These are phyloP conservation scores for Tholera decimalis DNA, from an alignment of 2,888 invertebrate genomes.

Conservation along the genomic window DNA sequence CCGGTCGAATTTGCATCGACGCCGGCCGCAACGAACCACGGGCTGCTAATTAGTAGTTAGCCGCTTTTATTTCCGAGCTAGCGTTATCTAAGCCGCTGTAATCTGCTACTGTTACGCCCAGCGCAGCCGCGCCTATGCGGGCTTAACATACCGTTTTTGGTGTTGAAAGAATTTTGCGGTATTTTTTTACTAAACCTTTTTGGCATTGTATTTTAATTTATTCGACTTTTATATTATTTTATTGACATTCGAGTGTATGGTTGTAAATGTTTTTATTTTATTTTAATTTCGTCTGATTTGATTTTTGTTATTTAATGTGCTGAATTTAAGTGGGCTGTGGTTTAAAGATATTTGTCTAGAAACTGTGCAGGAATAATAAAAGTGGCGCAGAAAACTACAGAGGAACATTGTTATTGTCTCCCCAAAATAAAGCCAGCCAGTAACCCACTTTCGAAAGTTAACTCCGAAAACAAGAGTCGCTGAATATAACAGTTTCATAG, in stretches of 20 bases:
- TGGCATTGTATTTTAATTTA: no score
- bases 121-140: slow-evolving; percentile 60
- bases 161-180: slow-evolving; percentile 47
- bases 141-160: slow-evolving; percentile 48
- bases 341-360: no score
- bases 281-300: no score
- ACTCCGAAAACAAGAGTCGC: slow-evolving; percentile 40
- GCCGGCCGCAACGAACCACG: slow-evolving; percentile 67
- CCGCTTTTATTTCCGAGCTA: slow-evolving; percentile 88
- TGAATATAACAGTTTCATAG: slow-evolving; percentile 36
- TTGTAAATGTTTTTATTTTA: no score
- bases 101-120: slow-evolving; percentile 84
- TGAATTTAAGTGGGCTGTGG: no score
- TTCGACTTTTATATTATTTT: no score
- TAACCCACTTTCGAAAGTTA: slow-evolving; percentile 35
- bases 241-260: no score
- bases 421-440: slow-evolving; percentile 2
- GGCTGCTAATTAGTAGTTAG: slow-evolving; percentile 86
- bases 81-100: slow-evolving; percentile 85
- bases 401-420: neutral
- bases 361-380: no score
- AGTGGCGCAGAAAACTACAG: neutral
- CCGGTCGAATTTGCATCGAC: slow-evolving; percentile 82
- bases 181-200: neutral
- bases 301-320: no score